A percentile compares a stretch with the other conserved stretches of the same genome.
Conservation (phyloP, 2,888 invertebrate genomes). For the Leucozona laternaria region DNA sequence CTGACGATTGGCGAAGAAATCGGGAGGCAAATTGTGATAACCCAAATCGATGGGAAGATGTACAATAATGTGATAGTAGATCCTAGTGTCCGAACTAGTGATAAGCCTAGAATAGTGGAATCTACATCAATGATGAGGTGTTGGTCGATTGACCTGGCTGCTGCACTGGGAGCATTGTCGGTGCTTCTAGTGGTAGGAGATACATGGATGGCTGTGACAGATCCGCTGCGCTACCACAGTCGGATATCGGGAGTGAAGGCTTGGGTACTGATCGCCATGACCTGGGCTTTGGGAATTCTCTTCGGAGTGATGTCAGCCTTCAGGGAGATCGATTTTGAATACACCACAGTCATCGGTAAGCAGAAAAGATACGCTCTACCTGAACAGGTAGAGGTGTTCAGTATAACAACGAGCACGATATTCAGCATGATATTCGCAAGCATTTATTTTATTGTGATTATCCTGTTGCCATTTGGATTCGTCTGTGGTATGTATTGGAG, state of each 20-base stretch:
- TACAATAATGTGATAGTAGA: conserved; percentile 74
- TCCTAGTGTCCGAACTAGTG: conserved; percentile 50
- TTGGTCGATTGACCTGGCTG: conserved; percentile 83
- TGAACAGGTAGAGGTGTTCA: conserved; percentile 57
- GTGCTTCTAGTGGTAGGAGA: conserved; percentile 84
- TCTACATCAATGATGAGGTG: conserved; percentile 78
- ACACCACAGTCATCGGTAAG: conserved; percentile 79
- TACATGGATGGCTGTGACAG: conserved; percentile 86
- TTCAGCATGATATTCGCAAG: conserved; percentile 82
- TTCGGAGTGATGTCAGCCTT: conserved; percentile 83
- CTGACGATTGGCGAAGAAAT: conserved; percentile 79
- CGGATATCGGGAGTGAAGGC: conserved; percentile 83
- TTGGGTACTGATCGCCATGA: conserved; percentile 83
- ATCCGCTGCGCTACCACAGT: conserved; percentile 86
- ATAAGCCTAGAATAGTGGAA: conserved; percentile 61
- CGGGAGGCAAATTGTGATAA: conserved; percentile 80
- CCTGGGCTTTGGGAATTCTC: conserved; percentile 83
- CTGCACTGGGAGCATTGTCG: conserved; percentile 82
- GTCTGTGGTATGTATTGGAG: conserved; percentile 84
- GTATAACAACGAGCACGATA: conserved; percentile 78
- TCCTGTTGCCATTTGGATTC: conserved; percentile 83
- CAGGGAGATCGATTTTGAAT: conserved; percentile 81
- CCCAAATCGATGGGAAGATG: conserved; percentile 80
- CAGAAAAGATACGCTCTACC: conserved; percentile 76
- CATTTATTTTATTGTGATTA: conserved; percentile 83